These are phyloP conservation scores for Mythimna impura DNA, from an alignment of 2,888 invertebrate species.

Conservation along the genomic window DNA sequence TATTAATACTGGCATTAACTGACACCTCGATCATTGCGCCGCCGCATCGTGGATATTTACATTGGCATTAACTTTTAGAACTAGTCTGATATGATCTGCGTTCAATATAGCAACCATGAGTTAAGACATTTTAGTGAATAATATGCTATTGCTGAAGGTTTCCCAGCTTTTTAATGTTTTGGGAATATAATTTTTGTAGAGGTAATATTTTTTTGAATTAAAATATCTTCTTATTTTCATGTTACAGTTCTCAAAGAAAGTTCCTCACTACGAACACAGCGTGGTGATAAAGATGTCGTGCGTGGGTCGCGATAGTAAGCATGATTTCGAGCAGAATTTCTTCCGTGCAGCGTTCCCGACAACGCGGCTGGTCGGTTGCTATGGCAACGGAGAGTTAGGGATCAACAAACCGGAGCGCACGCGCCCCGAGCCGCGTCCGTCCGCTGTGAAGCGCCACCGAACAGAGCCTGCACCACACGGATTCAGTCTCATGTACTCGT, in stretches of 20 bases:
- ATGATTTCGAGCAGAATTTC: constrained; percentile 80
- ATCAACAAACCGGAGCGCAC: constrained; percentile 76
- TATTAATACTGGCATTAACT: neutral
- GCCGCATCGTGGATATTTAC: too few species aligned
- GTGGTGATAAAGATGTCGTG: constrained; percentile 85
- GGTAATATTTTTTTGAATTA: neutral
- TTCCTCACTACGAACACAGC: constrained; percentile 84
- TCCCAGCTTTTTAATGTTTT: neutral
- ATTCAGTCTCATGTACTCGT: constrained; percentile 82
- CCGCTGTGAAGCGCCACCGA: constrained; percentile 68
- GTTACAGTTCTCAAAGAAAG: constrained; percentile 82
- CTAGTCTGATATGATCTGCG: neutral
- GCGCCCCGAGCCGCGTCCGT: constrained; percentile 43
- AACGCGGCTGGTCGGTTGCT: constrained; percentile 83
- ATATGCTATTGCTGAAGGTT: neutral
- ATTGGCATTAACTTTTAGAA: too few species aligned
- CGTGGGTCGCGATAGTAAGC: constrained; percentile 83
- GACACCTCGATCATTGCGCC: too few species aligned
- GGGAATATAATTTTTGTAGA: neutral
- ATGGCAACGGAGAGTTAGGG: constrained; percentile 87
- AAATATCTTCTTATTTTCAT: constrained; percentile 28
- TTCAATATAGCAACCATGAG: neutral
- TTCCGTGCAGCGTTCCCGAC: constrained; percentile 83
- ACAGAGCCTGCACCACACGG: constrained; percentile 67
- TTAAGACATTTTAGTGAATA: neutral